Evolutionary conservation across 2,113 vertebrate species (phyloP).

Genomic region (Cyprinodon brontotheroides): DNA sequence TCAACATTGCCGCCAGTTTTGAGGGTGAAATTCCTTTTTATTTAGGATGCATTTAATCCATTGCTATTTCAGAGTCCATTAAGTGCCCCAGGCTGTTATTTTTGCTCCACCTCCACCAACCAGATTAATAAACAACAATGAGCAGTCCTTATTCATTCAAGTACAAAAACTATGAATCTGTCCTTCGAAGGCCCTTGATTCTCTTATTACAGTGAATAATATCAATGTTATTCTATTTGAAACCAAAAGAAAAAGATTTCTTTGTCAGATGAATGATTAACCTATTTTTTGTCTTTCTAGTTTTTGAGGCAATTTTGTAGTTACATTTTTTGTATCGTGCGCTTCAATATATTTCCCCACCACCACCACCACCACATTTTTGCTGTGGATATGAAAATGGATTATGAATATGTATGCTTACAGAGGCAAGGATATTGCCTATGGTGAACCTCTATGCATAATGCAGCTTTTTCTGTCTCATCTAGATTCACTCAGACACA

Average conservation of each 20-base stretch:
- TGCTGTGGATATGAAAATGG: conserved; percentile 73
- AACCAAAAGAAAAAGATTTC: conserved; percentile 33
- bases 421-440: conserved; percentile 77
- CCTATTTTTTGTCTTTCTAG: conserved; percentile 24
- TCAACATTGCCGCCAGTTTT: too few species aligned
- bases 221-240: conserved; percentile 52
- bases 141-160: conserved; percentile 53
- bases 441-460: conserved; percentile 81
- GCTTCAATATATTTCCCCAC: conserved; percentile 51
- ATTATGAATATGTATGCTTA: conserved; percentile 78
- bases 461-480: conserved; percentile 80
- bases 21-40: conserved; percentile 14
- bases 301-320: conserved; percentile 28
- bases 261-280: neutral
- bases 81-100: conserved; percentile 24
- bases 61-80: conserved; percentile 37
- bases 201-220: conserved; percentile 55
- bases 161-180: conserved; percentile 57
- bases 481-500: conserved; percentile 76
- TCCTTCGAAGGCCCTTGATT: conserved; percentile 49
- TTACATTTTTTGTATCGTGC: conserved; percentile 45
- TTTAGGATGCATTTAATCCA: conserved; percentile 47
- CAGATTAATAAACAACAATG: conserved; percentile 33
- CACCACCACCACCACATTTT: conserved; percentile 54
- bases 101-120: conserved; percentile 12